Evolutionary conservation across 2,113 vertebrate genomes (phyloP).

Genomic region (Planiliza haematocheilus): DNA sequence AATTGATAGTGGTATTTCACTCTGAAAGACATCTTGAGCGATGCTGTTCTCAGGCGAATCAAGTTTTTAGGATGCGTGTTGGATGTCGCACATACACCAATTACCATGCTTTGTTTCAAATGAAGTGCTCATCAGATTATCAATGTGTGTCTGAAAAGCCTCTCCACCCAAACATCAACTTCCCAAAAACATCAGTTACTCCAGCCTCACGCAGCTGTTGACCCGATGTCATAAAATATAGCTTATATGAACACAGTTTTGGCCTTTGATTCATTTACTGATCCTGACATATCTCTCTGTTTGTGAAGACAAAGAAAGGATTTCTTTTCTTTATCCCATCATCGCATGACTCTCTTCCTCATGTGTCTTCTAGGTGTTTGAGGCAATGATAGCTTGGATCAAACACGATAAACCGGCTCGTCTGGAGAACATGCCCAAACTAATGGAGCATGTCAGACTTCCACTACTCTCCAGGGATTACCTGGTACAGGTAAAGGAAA

Average conservation of each 20-base stretch:
- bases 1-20: not conserved
- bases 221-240: not conserved
- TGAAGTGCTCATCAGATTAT: not conserved
- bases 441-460: conserved; percentile 96
- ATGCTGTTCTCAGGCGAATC: not conserved
- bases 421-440: conserved; percentile 92
- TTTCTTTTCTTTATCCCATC: accelerated
- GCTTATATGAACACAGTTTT: not conserved
- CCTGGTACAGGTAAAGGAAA: conserved; percentile 90
- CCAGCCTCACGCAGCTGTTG: not conserved
- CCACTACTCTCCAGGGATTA: conserved; percentile 95
- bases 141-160: not conserved
- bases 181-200: too few species aligned
- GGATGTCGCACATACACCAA: not conserved
- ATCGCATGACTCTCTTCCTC: not conserved
- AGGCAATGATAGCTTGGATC: conserved; percentile 96
- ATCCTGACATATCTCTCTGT: not conserved
- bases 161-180: not conserved
- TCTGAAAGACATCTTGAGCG: not conserved
- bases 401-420: conserved; percentile 93
- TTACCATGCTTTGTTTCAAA: not conserved
- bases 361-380: conserved; percentile 88
- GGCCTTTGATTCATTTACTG: too few species aligned
- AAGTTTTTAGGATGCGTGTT: too few species aligned
- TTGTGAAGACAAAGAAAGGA: not conserved